These are phyloP conservation scores for Hyles euphorbiae DNA, from an alignment of 1,140 invertebrate genomes.

Conservation along the genomic window DNA sequence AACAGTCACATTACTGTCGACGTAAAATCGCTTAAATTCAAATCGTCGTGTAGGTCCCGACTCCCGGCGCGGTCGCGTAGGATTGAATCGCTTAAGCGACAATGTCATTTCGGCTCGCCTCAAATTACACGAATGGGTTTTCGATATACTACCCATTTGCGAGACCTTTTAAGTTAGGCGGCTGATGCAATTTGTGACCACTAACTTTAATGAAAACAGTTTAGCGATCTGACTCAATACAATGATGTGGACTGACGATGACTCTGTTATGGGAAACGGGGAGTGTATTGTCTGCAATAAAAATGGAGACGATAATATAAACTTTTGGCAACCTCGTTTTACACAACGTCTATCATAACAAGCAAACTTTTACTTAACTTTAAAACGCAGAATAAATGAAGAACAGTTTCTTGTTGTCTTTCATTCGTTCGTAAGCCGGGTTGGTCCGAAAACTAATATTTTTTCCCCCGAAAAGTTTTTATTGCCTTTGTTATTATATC, in stretches of 20 bases:
- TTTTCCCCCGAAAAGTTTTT: slow-evolving; percentile 36
- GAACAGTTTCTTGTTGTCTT: slow-evolving; percentile 33
- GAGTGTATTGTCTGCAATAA: too few species aligned
- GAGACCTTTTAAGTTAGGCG: slow-evolving; percentile 45
- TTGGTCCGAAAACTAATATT: slow-evolving; percentile 35
- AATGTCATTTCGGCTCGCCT: slow-evolving; percentile 50
- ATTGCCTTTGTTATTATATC: slow-evolving; percentile 42
- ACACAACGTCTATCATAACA: slow-evolving; percentile 15
- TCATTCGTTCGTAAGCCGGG: slow-evolving; percentile 27
- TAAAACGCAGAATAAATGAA: slow-evolving; percentile 30
- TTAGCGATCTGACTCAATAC: background rate
- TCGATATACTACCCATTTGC: slow-evolving; percentile 55
- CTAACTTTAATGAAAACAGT: slow-evolving; percentile 22
- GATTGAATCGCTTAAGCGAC: slow-evolving; percentile 59
- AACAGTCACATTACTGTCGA: slow-evolving; percentile 17
- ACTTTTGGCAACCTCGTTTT: slow-evolving; percentile 14
- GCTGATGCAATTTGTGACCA: slow-evolving; percentile 31
- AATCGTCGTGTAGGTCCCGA: slow-evolving; percentile 39
- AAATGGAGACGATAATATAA: background rate
- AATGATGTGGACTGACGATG: too few species aligned
- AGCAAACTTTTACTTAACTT: slow-evolving; percentile 27
- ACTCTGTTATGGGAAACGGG: too few species aligned
- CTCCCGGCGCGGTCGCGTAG: slow-evolving; percentile 31
- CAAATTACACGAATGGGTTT: slow-evolving; percentile 63
- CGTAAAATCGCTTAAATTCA: slow-evolving; percentile 41